Evolutionary conservation across 2,797 vertebrate species (phyloP), one percentile per base, ranked within the genome.

Genomic region (Melanotaenia maccullochi): DNA sequence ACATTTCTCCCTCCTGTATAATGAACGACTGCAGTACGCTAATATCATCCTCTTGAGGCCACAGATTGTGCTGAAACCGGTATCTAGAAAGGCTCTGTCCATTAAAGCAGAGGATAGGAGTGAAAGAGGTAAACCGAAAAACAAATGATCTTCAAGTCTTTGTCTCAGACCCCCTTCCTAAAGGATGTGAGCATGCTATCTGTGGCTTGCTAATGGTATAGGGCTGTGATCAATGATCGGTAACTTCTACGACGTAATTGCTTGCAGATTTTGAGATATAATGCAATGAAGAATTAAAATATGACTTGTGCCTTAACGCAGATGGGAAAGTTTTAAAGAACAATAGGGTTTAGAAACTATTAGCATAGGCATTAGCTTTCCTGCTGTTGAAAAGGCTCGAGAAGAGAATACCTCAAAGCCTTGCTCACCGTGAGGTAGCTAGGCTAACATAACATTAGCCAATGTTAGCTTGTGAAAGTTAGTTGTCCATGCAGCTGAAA

Each of bases 101-200:
- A 33, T 55, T 68, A 32, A 18, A n/a, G 59, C 42, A 9, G 40
- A 40, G 22, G 28, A 38, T 42, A 58, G 20, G 30, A 51, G 63
- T 49, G 63, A 80, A 47, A 63, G 57, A 77, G 86, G 83, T 81
- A 73, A 75, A 82, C 36, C 36, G 20, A 40, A 59, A 65, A 18
- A 9, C 32, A n/a, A 40, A 61, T 7, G 33, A 36, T 18, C 14
- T 2, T 4, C 52, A 76, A 68, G 77, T 32, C 81, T 90, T 90
- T 89, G 88, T 91, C 66, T 73, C 64, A 25, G 6, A 59, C 59
- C 51, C 71, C 42, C 24, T 58, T 33, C 70, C 25, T 40, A 68
- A 16, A 68, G 44, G 38, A n/a, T 22, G 40, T 42, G 24, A 62
- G 18, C 61, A 73, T 72, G 89, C 85, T 89, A 83, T 76, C 63